phyloP scores from a whole-genome alignment of 2,113 vertebrate genomes.

The Gila orcuttii region DNA sequence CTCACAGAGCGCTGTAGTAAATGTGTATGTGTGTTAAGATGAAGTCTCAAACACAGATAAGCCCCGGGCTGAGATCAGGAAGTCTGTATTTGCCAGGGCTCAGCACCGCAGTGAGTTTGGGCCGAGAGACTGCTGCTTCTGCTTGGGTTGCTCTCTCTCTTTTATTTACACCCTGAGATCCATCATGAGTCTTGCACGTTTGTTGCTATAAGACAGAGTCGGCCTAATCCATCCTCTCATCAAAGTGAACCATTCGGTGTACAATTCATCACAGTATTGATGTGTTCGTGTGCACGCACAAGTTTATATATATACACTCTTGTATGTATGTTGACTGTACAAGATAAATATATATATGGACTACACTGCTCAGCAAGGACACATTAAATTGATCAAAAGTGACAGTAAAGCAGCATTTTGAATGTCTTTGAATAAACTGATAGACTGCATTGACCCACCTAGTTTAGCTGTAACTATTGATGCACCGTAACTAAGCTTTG shows the following conservation, averaged over 20 bases:
- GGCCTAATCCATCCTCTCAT: not conserved
- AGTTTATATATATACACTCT: not conserved
- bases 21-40: slow-evolving; percentile 4
- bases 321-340: no score
- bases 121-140: not conserved
- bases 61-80: slow-evolving; percentile 23
- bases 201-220: not conserved
- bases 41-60: not conserved
- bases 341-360: no score
- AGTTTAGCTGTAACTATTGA: not conserved
- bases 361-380: not conserved
- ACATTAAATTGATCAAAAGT: not conserved
- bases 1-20: not conserved
- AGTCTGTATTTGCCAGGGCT: slow-evolving; percentile 15
- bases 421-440: no score
- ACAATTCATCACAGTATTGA: not conserved
- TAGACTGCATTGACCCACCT: not conserved
- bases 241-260: not conserved
- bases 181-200: not conserved
- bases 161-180: not conserved
- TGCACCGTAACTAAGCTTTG: not conserved
- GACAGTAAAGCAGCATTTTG: no score
- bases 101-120: not conserved
- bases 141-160: not conserved
- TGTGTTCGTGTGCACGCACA: not conserved